Evolutionary conservation across 2,797 vertebrate genomes (phyloP).

Genomic region (Sebastes trivittatus): DNA sequence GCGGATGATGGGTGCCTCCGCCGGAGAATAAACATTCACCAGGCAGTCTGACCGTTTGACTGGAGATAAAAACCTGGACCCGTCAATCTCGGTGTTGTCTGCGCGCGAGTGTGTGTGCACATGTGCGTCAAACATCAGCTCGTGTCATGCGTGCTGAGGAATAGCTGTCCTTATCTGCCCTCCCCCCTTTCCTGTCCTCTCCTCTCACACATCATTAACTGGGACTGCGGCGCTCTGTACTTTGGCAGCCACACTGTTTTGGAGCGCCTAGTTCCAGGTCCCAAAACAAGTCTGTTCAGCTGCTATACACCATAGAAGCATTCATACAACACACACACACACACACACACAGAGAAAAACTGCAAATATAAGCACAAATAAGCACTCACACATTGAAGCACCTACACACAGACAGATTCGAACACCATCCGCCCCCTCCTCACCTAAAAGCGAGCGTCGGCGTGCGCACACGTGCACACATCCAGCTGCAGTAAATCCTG

Average conservation of each 20-base stretch:
- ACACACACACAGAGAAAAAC: slow-evolving; percentile 8
- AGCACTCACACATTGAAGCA: slow-evolving; percentile 27
- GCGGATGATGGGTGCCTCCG: slow-evolving; percentile 63
- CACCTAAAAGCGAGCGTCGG: slow-evolving; percentile 14
- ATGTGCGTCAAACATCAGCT: slow-evolving; percentile 41
- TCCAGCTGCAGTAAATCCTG: slow-evolving; percentile 61
- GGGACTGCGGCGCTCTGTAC: slow-evolving; percentile 52
- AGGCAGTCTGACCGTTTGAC: slow-evolving; percentile 57
- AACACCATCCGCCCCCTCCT: neutral
- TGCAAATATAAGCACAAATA: slow-evolving; percentile 61
- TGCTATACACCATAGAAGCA: slow-evolving; percentile 24
- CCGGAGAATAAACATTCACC: slow-evolving; percentile 60
- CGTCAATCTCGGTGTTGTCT: slow-evolving; percentile 49
- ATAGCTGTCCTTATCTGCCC: slow-evolving; percentile 63
- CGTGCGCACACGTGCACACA: slow-evolving; percentile 26
- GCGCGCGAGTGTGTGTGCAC: neutral
- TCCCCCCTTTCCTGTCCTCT: slow-evolving; percentile 20
- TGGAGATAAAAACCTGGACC: slow-evolving; percentile 71
- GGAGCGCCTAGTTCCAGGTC: slow-evolving; percentile 53
- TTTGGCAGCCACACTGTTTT: slow-evolving; percentile 57
- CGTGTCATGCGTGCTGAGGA: slow-evolving; percentile 21
- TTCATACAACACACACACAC: slow-evolving; percentile 5
- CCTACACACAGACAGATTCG: slow-evolving; percentile 29
- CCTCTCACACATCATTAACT: slow-evolving; percentile 73
- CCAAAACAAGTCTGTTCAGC: slow-evolving; percentile 51